Evolutionary conservation across 2,888 invertebrate genomes (phyloP).

Genomic region (Drosophila neotestacea): DNA sequence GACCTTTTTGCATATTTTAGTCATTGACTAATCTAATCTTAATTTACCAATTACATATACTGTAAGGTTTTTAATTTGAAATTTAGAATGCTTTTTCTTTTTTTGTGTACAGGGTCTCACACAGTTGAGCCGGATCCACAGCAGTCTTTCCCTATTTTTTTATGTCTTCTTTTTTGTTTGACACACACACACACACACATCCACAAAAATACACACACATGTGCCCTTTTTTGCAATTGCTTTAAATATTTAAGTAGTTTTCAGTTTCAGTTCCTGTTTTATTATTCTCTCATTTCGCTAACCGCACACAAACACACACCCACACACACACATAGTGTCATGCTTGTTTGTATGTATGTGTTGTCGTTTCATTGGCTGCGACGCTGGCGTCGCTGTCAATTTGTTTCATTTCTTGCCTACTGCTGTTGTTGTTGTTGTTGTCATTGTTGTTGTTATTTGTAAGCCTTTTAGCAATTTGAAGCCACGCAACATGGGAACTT

Average conservation of each 20-base stretch:
- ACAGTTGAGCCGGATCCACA: no score
- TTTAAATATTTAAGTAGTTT: slow-evolving; percentile 76
- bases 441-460: slow-evolving; percentile 24
- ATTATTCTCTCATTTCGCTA: slow-evolving; percentile 63
- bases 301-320: slow-evolving; percentile 44
- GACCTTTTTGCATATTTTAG: no score
- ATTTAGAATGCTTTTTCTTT: no score
- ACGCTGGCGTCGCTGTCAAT: slow-evolving; percentile 25
- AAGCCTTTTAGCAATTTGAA: slow-evolving; percentile 30
- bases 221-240: slow-evolving; percentile 61
- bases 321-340: slow-evolving; percentile 12
- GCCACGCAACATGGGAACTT: slow-evolving; percentile 34
- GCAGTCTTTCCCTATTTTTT: slow-evolving; percentile 12
- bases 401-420: slow-evolving; percentile 15
- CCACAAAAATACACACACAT: slow-evolving; percentile 13
- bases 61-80: no score
- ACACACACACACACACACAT: slow-evolving; percentile 18
- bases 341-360: slow-evolving; percentile 12
- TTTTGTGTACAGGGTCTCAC: no score
- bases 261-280: slow-evolving; percentile 61
- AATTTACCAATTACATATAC: no score
- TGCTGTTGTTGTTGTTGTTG: slow-evolving; percentile 3
- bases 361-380: slow-evolving; percentile 31
- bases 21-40: no score
- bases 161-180: slow-evolving; percentile 28